These are phyloP conservation scores for Chamaea fasciata DNA, from an alignment of 2,113 vertebrate genomes.

Conservation along the genomic window DNA sequence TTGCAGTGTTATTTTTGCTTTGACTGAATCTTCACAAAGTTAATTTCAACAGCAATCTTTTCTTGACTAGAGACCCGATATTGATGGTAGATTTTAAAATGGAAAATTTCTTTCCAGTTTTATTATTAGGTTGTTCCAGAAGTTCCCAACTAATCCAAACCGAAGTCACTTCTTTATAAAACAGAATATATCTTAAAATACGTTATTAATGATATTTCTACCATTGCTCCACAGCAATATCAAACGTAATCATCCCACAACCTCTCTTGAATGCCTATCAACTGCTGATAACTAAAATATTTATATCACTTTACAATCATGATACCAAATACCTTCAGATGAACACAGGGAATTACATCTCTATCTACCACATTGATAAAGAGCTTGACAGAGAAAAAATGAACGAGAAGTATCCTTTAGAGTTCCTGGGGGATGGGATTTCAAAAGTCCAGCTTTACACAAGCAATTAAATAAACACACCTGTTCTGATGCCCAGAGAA, in stretches of 20 bases:
- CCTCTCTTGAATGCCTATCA: not conserved
- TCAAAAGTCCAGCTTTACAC: constrained; percentile 81
- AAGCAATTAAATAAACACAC: constrained; percentile 78
- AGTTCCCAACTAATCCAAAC: not conserved
- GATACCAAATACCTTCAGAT: not conserved
- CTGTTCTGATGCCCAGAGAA: constrained; percentile 82
- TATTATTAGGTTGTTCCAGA: not conserved
- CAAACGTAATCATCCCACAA: not conserved
- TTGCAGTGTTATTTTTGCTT: not conserved
- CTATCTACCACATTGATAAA: not conserved
- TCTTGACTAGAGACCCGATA: not conserved
- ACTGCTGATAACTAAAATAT: not conserved
- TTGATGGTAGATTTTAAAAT: not conserved
- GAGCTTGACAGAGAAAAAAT: not conserved
- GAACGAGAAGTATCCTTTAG: not conserved
- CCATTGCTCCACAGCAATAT: not conserved
- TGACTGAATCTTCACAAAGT: not conserved
- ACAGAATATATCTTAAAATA: not conserved
- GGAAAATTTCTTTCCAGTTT: not conserved
- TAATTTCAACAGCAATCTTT: not conserved
- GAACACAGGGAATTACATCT: not conserved
- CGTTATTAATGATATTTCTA: not conserved
- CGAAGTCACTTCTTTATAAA: not conserved
- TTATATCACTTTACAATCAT: not conserved
- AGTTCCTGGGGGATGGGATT: not conserved